These are phyloP conservation scores for Rhinoderma darwinii DNA, from an alignment of 2,113 vertebrate genomes.

Conservation along the genomic window DNA sequence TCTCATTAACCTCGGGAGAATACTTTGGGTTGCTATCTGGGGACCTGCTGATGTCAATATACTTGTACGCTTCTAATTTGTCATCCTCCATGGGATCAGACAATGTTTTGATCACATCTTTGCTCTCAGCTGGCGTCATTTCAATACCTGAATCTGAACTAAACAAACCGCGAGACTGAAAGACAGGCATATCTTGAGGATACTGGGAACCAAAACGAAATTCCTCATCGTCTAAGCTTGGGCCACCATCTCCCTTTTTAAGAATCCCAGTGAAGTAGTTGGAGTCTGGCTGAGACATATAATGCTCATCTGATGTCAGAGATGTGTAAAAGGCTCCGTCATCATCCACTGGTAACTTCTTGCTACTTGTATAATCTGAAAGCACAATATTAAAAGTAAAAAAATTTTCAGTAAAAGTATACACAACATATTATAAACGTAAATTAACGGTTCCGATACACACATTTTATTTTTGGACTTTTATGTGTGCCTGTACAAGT, in stretches of 20 bases:
- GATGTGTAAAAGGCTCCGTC: conserved; percentile 89
- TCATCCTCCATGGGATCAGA: conserved; percentile 77
- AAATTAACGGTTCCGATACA: no score
- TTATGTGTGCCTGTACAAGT: no score
- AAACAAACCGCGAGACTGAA: conserved; percentile 78
- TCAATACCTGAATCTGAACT: conserved; percentile 87
- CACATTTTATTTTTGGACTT: no score
- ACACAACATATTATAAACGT: neutral
- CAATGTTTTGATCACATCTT: conserved; percentile 81
- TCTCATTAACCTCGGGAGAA: conserved; percentile 68
- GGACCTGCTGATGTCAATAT: conserved; percentile 92
- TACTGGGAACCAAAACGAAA: conserved; percentile 63
- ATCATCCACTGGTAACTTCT: conserved; percentile 73
- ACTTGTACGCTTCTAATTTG: conserved; percentile 89
- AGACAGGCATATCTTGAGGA: conserved; percentile 75
- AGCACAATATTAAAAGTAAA: conserved; percentile 60
- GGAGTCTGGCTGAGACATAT: conserved; percentile 74
- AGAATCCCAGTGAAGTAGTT: conserved; percentile 84
- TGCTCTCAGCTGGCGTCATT: conserved; percentile 84
- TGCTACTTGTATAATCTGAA: conserved; percentile 74
- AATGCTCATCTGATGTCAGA: conserved; percentile 83
- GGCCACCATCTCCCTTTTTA: conserved; percentile 72
- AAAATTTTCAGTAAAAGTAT: neutral
- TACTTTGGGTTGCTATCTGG: conserved; percentile 75
- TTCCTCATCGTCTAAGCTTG: conserved; percentile 68